These are phyloP conservation scores for Halictus quadricinctus DNA, from an alignment of 2,888 invertebrate genomes.

Conservation along the genomic window DNA sequence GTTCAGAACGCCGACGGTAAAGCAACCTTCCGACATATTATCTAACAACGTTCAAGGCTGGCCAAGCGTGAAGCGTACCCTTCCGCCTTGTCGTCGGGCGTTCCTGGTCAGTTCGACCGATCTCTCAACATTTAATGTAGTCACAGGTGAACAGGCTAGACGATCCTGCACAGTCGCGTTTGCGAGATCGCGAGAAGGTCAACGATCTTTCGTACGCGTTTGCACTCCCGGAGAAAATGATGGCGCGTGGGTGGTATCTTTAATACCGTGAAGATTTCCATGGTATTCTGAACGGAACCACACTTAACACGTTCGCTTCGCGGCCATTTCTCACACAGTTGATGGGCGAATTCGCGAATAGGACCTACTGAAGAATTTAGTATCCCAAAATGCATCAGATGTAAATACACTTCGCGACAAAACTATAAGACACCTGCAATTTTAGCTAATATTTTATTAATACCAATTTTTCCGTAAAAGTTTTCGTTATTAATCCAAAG, in stretches of 20 bases:
- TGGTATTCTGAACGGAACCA: neutral
- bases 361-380: too few relatives aligned
- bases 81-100: conserved; percentile 69
- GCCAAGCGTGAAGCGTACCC: conserved; percentile 74
- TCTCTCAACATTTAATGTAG: conserved; percentile 54
- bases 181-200: conserved; percentile 36
- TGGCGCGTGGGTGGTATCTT: neutral
- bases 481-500: too few relatives aligned
- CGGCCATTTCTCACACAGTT: too few relatives aligned
- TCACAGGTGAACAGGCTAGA: conserved; percentile 52
- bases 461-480: too few relatives aligned
- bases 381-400: too few relatives aligned
- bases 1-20: conserved; percentile 74
- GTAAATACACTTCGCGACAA: too few relatives aligned
- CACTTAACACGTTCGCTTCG: too few relatives aligned
- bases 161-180: conserved; percentile 11
- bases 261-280: neutral
- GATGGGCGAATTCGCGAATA: too few relatives aligned
- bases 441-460: too few relatives aligned
- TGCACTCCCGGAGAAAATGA: neutral
- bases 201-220: conserved; percentile 27
- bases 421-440: too few relatives aligned
- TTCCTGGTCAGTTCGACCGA: conserved; percentile 60
- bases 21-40: conserved; percentile 73
- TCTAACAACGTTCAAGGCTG: conserved; percentile 75